Evolutionary conservation across 2,888 invertebrate species (phyloP).

Genomic region (Harpalus rufipes): DNA sequence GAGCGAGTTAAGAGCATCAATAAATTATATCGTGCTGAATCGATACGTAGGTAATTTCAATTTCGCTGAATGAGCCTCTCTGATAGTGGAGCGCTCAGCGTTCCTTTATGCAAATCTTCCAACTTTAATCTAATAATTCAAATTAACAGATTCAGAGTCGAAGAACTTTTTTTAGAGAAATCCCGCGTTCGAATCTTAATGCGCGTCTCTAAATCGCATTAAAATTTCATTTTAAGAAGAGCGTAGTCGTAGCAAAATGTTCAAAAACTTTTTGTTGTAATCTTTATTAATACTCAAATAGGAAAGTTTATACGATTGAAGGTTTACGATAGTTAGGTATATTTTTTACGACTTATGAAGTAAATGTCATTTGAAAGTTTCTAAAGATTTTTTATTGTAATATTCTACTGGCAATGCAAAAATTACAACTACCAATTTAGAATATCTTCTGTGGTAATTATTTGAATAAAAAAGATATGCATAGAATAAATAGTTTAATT

Average conservation of each 20-base stretch:
- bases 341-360: constrained; percentile 43
- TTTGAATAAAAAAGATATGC: background rate
- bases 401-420: background rate
- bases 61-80: constrained; percentile 17
- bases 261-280: constrained; percentile 54
- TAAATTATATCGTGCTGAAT: background rate
- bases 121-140: constrained; percentile 49
- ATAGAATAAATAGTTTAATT: background rate
- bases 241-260: constrained; percentile 37
- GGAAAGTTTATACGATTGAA: constrained; percentile 55
- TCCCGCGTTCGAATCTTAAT: constrained; percentile 32
- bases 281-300: constrained; percentile 59
- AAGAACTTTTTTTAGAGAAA: constrained; percentile 44
- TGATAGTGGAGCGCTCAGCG: background rate
- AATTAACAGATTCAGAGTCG: constrained; percentile 43
- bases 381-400: constrained; percentile 21
- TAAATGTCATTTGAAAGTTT: constrained; percentile 40
- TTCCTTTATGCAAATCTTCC: constrained; percentile 38
- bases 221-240: constrained; percentile 52
- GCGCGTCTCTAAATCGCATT: constrained; percentile 51
- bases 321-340: constrained; percentile 52
- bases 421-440: constrained; percentile 1
- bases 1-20: constrained; percentile 2
- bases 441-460: background rate
- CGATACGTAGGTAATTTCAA: constrained; percentile 29